Evolutionary conservation across 2,888 invertebrate genomes (phyloP), one percentile per base, ranked within the genome.

Genomic region (Diogma glabrata): DNA sequence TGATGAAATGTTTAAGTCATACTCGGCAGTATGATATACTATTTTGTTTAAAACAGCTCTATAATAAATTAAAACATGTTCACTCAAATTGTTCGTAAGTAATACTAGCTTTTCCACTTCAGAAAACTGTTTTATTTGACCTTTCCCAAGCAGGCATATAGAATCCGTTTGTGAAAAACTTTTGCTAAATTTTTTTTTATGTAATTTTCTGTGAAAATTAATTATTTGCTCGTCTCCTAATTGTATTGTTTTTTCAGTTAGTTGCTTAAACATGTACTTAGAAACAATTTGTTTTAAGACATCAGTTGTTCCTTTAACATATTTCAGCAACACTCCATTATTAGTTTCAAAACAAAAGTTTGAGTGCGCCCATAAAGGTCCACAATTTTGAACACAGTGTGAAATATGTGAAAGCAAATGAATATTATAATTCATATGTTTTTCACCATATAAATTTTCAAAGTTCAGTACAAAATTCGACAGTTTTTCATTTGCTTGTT

Each of bases 391-490:
- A 23, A 49, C 40, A 40, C 40, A 40, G 17, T 40, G n/a, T 2
- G 40, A 9, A 12, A 49, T 36, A 16, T 49, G 49, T 22, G 12
- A 16, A 4, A 49, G 26, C n/a, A 38, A 17, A 24, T 49, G 49
- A 23, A 49, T 40, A 38, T 49, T 49, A 10, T 50, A 50, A 9
- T 24, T 28, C 43, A 50, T 50, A 43, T 43, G 16, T 19, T 2
- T 19, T 43, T 50, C 40, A 16, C 50, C 50, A 50, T 50, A 50
- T 3, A 50, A n/a, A 5, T 17, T 17, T 50, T 50, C n/a, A 43
- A 43, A 50, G 5, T 43, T 16, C 8, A 10, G 10, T 5, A 43
- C 43, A 20, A 50, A 50, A 5, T 12, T 22, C 16, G 23, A 12
- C 12, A 40, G n/a, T 6, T 40, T 40, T 19, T 20, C 9, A 20